Percentiles rank a stretch among this genome's conserved stretches.
Evolutionary conservation across 2,888 invertebrate genomes (phyloP).

Genomic region (Bimastos eiseni): DNA sequence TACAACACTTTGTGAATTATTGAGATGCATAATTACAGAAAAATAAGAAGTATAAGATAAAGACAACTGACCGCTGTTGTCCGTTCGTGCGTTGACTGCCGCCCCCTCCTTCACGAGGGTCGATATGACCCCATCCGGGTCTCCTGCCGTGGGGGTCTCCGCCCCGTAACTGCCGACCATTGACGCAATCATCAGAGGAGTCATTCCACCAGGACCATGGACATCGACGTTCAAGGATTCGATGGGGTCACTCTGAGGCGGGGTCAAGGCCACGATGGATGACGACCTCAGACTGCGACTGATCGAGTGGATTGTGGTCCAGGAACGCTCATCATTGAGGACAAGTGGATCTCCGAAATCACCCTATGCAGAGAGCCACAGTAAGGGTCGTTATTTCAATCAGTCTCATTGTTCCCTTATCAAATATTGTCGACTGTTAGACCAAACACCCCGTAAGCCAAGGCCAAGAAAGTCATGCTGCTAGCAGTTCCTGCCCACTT

Average conservation of each 20-base stretch:
- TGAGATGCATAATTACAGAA: no score
- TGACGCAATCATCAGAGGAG: conserved; percentile 92
- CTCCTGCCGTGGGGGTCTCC: neutral
- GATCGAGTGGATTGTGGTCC: neutral
- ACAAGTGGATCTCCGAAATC: neutral
- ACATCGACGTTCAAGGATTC: conserved; percentile 68
- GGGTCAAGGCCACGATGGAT: conserved; percentile 24
- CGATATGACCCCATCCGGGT: conserved; percentile 69
- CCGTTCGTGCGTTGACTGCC: conserved; percentile 85
- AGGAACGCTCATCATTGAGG: neutral
- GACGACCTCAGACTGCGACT: neutral
- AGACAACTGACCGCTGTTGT: conserved; percentile 73
- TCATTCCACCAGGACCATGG: conserved; percentile 79
- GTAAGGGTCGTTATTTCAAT: no score
- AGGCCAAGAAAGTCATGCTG: no score
- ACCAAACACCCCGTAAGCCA: no score
- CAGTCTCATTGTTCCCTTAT: neutral
- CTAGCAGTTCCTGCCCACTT: no score
- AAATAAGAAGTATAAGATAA: neutral
- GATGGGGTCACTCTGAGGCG: neutral
- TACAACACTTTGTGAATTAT: no score
- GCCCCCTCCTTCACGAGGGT: conserved; percentile 87
- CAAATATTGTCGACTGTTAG: no score
- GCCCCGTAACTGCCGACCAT: neutral
- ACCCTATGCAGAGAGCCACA: neutral